Evolutionary conservation across 2,888 invertebrate genomes (phyloP).

Genomic region (Deilephila elpenor): DNA sequence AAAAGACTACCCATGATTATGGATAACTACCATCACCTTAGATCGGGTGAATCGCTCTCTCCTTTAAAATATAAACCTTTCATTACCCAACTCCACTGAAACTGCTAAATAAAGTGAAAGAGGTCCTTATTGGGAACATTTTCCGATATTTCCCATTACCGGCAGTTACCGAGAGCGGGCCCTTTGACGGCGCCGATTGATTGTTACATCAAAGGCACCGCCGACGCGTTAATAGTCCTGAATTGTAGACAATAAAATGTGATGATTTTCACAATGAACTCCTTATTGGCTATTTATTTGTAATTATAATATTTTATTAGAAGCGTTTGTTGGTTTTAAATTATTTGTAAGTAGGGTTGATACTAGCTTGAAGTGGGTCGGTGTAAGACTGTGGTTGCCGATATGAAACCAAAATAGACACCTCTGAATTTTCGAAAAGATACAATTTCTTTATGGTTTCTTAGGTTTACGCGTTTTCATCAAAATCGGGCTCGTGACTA

Average conservation of each 20-base stretch:
- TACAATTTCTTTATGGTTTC: too few relatives aligned
- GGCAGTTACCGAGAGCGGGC: constrained; percentile 10
- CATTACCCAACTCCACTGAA: constrained; percentile 3
- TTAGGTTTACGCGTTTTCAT: too few relatives aligned
- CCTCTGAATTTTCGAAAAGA: too few relatives aligned
- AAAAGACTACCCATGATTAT: background rate
- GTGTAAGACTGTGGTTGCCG: too few relatives aligned
- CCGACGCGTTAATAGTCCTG: constrained; percentile 13
- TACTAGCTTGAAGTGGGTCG: too few relatives aligned
- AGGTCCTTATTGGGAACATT: constrained; percentile 18
- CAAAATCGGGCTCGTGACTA: too few relatives aligned
- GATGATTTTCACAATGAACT: background rate
- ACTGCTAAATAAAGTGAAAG: constrained; percentile 17
- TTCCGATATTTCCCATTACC: constrained; percentile 20
- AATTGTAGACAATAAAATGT: background rate
- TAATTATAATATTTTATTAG: background rate
- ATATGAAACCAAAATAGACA: too few relatives aligned
- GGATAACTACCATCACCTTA: background rate
- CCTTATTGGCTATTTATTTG: constrained; percentile 15
- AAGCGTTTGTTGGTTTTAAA: background rate
- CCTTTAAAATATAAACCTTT: background rate
- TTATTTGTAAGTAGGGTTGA: too few relatives aligned
- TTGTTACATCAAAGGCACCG: constrained; percentile 20
- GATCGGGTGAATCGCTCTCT: background rate
- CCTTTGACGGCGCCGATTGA: constrained; percentile 11